phyloP scores from a whole-genome alignment of 2,888 invertebrate genomes.

The Prenolepis imparis region DNA sequence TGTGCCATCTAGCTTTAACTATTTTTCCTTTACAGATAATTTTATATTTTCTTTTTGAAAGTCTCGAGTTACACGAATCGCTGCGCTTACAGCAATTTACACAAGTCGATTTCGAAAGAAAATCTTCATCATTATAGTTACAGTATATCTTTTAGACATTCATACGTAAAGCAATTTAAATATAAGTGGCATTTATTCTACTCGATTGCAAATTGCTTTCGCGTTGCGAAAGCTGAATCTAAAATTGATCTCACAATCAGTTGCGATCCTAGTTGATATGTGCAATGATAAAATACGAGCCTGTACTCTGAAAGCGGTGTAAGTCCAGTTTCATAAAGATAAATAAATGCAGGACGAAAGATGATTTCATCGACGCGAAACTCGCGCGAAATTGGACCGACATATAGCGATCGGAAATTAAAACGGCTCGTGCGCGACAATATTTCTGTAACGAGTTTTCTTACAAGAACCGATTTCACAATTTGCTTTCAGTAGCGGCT shows the following conservation, averaged over 20 bases:
- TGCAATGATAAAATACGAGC: conserved; percentile 1
- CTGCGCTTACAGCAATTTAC: not conserved
- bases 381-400: conserved; percentile 25
- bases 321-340: conserved; percentile 1
- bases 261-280: not conserved
- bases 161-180: not conserved
- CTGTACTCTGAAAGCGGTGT: not conserved
- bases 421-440: not conserved
- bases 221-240: not conserved
- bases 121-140: not conserved
- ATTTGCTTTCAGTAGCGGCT: conserved; percentile 84
- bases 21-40: not conserved
- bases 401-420: not conserved
- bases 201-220: conserved; percentile 1
- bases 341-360: not conserved
- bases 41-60: not conserved
- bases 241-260: not conserved
- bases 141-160: not conserved
- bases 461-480: conserved; percentile 55
- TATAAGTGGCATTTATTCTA: not conserved
- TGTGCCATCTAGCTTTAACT: conserved; percentile 60
- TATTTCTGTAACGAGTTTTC: not conserved
- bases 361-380: not conserved
- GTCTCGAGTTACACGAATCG: not conserved
- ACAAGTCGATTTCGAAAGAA: not conserved